Evolutionary conservation across 2,888 invertebrate species (phyloP), one percentile per base, ranked within the genome.

Genomic region (Zygogramma bicolorata): DNA sequence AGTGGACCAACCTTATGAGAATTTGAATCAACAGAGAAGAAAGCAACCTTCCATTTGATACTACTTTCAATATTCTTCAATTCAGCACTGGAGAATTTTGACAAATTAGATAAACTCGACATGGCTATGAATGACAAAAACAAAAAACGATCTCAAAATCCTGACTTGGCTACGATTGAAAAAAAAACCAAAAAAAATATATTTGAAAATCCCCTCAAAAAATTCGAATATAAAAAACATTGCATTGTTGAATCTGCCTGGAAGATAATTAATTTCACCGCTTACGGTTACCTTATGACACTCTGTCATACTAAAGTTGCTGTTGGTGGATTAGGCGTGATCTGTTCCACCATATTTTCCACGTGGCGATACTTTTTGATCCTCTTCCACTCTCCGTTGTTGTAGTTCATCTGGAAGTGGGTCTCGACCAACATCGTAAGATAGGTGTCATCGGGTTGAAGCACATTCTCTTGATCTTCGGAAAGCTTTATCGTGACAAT

Each of bases 331-430:
- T 82, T 85, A 66, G 84, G 84, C 29, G 85, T 81, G 42, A 86
- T 80, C 70, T 84, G 85, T 38, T 87, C 86, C 13, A 85, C 84
- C 27, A 85, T 79, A 77, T 84, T 86, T 71, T 93, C 95, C 78
- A 94, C 90, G 70, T 94, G 93, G 71, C 95, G 90, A 86, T 94
- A 95, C 84, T 98, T 98, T 87, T 97, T 96, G 81, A 98, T 94
- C 81, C 94, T 89, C 85, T 97, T 97, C 98, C 98, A 99, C 85
- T 98, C 97, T 29, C 98, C 98, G 66, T 96, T 97, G 84, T 95
- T 95, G 88, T 98, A 98, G 88, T 99, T 98, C 96, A 99, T 96
- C 87, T 98, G 97, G 92, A 99, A 98, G 88, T 97, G 97, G 77
- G 96, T 97, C 87, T 98, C 98, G 0, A 95, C 95, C 65, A 95